phyloP scores from a whole-genome alignment of 2,113 vertebrate species.

The Pedetes capensis region DNA sequence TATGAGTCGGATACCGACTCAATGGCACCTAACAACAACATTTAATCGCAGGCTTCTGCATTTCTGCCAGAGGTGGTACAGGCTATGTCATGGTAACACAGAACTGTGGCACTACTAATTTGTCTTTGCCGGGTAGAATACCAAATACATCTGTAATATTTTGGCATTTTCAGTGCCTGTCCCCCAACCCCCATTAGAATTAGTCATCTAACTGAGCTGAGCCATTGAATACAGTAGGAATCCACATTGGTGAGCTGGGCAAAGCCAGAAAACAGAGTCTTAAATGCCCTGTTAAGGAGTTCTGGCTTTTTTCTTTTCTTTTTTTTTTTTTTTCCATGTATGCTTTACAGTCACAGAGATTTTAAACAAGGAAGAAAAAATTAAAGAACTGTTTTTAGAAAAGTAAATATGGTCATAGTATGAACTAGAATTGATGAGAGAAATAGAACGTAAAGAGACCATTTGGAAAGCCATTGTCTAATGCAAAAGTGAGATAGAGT shows the following conservation, averaged over 20 bases:
- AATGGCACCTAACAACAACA: too few relatives aligned
- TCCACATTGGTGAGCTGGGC: neutral
- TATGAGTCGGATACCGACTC: too few relatives aligned
- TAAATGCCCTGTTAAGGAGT: neutral
- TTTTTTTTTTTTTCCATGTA: neutral
- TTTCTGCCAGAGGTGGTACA: neutral
- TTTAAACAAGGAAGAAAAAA: conserved; percentile 1
- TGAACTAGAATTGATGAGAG: conserved; percentile 12
- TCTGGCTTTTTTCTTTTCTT: neutral
- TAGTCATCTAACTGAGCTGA: neutral
- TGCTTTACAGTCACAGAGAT: neutral
- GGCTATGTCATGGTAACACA: neutral
- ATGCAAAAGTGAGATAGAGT: neutral
- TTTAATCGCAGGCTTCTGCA: neutral
- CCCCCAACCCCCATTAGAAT: neutral
- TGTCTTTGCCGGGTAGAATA: neutral
- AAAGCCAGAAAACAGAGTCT: neutral
- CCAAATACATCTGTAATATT: neutral
- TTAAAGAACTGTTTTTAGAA: conserved; percentile 31
- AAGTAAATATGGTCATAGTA: neutral
- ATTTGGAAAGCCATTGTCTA: neutral
- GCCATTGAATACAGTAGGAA: neutral
- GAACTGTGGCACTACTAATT: neutral
- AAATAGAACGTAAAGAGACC: neutral
- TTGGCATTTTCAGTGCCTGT: conserved; percentile 20